Evolutionary conservation across 2,888 invertebrate genomes (phyloP), one percentile per base, ranked within the genome.

Genomic region (Listrodromus nycthemerus): DNA sequence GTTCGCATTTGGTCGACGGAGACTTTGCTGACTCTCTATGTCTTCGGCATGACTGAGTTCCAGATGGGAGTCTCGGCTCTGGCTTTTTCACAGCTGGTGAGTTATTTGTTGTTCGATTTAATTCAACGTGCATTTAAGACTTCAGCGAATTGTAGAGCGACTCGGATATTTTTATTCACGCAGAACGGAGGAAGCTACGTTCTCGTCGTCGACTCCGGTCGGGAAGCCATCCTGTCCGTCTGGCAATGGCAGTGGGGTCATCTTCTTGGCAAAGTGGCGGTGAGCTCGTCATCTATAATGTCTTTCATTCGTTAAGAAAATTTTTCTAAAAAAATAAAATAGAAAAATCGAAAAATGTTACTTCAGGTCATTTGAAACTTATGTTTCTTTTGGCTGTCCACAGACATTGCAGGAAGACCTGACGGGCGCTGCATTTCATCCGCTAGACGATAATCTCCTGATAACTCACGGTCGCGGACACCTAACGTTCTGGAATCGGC

Each of bases 191-290:
- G 98, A 19, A 97, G 97, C 91, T 98, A 98, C 92, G 97, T 98
- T 63, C 92, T 98, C 87, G 98, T 97, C 0, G 97, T 98, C 41
- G 98, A 98, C 91, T 97, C 97, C 3, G 97, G 98, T 0, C 95
- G 97, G 69, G 98, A 98, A 93, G 97, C 98, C 91, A 97, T 98
- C 85, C 94, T 98, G 2, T 98, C 98, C 0, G 97, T 98, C 0
- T 98, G 98, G 98, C 98, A 98, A 90, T 98, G 98, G 98, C 97
- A 98, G 91, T 98, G 98, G 96, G 97, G 98, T 73, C 97, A 97
- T 93, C 94, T 98, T n/a, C 95, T 98, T 8, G 98, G 98, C 80
- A 98, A 98, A 96, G 98, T 98, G 73, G 97, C 98, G 87, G 98
- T 98, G 94, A 96, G 97, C 95, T 24, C 10, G 65, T 52, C 19